Percentiles rank a stretch among this genome's conserved stretches.
Evolutionary conservation across 2,113 vertebrate species (phyloP).

Genomic region (Sinocyclocheilus rhinocerous): DNA sequence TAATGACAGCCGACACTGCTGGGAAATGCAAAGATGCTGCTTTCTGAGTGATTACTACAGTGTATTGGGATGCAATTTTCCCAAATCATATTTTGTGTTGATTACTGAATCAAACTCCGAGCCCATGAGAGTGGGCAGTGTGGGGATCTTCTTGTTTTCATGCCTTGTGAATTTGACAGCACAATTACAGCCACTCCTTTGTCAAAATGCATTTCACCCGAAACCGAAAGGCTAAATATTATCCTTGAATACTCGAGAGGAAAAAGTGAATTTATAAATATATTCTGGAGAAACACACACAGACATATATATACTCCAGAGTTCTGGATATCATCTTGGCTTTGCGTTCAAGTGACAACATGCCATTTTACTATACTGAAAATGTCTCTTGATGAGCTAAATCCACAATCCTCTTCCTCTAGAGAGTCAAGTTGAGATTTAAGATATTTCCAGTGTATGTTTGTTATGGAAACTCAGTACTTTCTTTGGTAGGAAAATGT

Average conservation of each 20-base stretch:
- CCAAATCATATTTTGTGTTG: constrained; percentile 22
- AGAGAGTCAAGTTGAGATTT: constrained; percentile 17
- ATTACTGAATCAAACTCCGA: constrained; percentile 5
- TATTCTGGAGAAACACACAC: not conserved
- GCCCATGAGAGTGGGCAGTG: constrained; percentile 7
- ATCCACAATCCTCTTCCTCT: constrained; percentile 19
- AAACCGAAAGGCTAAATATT: not conserved
- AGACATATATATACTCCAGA: not conserved
- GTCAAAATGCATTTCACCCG: constrained; percentile 17
- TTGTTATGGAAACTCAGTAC: constrained; percentile 24
- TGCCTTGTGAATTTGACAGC: constrained; percentile 7
- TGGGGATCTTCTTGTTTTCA: not conserved
- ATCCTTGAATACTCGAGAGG: not conserved
- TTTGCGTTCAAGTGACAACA: constrained; percentile 16
- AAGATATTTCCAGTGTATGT: constrained; percentile 37
- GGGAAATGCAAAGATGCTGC: constrained; percentile 10
- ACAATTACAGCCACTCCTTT: constrained; percentile 17
- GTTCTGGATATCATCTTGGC: constrained; percentile 46
- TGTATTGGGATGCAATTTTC: constrained; percentile 3
- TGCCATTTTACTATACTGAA: constrained; percentile 21
- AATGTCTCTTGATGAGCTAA: constrained; percentile 35
- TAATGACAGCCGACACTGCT: constrained; percentile 14
- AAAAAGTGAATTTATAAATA: constrained; percentile 3
- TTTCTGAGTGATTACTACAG: not conserved
- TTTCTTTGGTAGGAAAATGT: constrained; percentile 6